Evolutionary conservation across 1,140 invertebrate species (phyloP).

Genomic region (Brachionus manjavacas): DNA sequence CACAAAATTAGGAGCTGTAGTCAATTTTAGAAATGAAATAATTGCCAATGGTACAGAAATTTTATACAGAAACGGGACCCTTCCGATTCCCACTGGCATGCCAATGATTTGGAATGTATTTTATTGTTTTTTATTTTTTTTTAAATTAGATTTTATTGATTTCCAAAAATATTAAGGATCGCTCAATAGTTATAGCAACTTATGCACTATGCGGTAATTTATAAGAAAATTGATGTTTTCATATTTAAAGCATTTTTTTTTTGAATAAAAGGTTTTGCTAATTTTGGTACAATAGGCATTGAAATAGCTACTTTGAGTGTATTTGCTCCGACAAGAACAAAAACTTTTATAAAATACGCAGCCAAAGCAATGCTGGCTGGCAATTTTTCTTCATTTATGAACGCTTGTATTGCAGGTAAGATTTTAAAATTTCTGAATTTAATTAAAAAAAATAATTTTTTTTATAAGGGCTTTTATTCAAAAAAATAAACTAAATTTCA

Average conservation of each 20-base stretch:
- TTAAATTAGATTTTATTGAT: neutral
- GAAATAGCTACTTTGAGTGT: conserved; percentile 72
- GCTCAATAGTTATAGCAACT: conserved; percentile 77
- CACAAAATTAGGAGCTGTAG: conserved; percentile 29
- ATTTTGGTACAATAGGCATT: conserved; percentile 82
- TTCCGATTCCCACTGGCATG: neutral
- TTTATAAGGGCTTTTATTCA: conserved; percentile 17
- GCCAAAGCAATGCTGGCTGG: conserved; percentile 76
- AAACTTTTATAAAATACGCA: conserved; percentile 66
- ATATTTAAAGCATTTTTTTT: neutral
- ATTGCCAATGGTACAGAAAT: neutral
- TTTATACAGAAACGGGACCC: conserved; percentile 16
- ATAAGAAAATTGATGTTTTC: no score
- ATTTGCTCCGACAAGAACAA: conserved; percentile 71
- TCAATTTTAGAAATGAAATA: conserved; percentile 20
- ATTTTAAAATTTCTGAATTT: neutral
- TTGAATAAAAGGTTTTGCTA: conserved; percentile 71
- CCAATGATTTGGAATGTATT: conserved; percentile 40
- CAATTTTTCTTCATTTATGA: conserved; percentile 76
- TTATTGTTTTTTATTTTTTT: neutral
- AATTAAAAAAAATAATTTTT: neutral
- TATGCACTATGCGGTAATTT: conserved; percentile 74
- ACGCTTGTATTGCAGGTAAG: conserved; percentile 80
- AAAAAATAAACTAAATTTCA: conserved; percentile 1
- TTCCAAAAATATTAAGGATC: neutral